Conservation (phyloP, 2,113 vertebrate species). For the Malurus elegans region DNA sequence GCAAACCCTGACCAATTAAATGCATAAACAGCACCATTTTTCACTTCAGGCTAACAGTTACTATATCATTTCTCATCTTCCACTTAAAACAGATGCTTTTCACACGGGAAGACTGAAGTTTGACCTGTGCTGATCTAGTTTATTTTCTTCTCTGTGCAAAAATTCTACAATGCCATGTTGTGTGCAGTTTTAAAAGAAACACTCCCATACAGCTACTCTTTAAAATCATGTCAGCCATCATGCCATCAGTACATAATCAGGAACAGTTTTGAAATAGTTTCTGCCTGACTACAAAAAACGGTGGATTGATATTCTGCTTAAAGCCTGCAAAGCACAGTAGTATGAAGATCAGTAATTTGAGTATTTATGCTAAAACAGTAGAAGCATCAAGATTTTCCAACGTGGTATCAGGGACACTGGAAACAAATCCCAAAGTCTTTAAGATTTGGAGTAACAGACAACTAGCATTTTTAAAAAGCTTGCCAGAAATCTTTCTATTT, state of each 20-base stretch:
- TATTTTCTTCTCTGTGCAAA: not conserved
- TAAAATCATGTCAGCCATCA: not conserved
- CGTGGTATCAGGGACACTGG: not conserved
- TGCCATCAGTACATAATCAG: not conserved
- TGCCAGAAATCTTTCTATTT: not conserved
- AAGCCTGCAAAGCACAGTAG: not conserved
- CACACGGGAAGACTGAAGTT: not conserved
- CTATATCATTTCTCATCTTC: conserved; percentile 16
- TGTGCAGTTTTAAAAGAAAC: not conserved
- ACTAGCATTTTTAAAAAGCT: not conserved
- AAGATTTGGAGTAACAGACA: not conserved
- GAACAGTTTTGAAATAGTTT: not conserved
- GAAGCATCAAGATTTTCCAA: not conserved
- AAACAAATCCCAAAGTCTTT: not conserved
- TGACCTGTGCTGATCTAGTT: not conserved
- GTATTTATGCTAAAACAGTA: not conserved
- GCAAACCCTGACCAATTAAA: conserved; percentile 27
- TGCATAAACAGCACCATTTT: conserved; percentile 17
- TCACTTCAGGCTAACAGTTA: conserved; percentile 9
- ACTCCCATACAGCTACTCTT: not conserved
- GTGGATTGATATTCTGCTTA: not conserved
- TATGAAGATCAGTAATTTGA: not conserved
- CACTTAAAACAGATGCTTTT: conserved; percentile 13
- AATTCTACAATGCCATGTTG: not conserved
- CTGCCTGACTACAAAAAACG: not conserved